A percentile compares a stretch with the other conserved stretches of the same genome.
phyloP scores from a whole-genome alignment of 2,888 invertebrate genomes.

The Nezara viridula region DNA sequence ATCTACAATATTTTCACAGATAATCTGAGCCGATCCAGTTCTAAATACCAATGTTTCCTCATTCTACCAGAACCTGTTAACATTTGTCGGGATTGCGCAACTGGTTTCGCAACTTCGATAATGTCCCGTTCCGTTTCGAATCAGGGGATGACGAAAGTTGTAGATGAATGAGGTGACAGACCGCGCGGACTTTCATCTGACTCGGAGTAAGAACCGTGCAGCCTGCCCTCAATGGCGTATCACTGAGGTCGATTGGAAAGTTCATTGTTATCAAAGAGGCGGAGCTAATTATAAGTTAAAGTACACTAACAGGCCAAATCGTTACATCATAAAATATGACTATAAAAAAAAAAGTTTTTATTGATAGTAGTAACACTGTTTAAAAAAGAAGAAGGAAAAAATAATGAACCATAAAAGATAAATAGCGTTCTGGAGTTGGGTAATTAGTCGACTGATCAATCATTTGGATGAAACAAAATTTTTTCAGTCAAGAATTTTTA shows the following conservation, averaged over 20 bases:
- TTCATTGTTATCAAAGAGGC: neutral
- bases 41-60: conserved; percentile 37
- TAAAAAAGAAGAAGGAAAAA: no score
- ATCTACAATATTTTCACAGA: conserved; percentile 13
- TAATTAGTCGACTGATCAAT: no score
- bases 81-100: conserved; percentile 22
- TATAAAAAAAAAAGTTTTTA: no score
- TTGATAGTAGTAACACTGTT: no score
- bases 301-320: neutral
- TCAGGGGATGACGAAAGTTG: conserved; percentile 19
- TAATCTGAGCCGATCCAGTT: conserved; percentile 21
- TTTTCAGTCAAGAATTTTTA: no score
- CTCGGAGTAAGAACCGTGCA: conserved; percentile 5
- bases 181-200: neutral
- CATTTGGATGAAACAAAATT: no score
- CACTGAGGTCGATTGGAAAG: neutral
- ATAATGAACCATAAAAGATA: no score
- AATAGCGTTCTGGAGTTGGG: no score
- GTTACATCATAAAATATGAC: neutral
- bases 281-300: neutral
- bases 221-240: neutral
- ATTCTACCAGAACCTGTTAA: conserved; percentile 39
- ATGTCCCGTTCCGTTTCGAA: conserved; percentile 39
- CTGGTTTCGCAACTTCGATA: conserved; percentile 17
- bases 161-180: conserved; percentile 41